Conservation (phyloP, 2,113 vertebrate species). For the Austrofundulus limnaeus region DNA sequence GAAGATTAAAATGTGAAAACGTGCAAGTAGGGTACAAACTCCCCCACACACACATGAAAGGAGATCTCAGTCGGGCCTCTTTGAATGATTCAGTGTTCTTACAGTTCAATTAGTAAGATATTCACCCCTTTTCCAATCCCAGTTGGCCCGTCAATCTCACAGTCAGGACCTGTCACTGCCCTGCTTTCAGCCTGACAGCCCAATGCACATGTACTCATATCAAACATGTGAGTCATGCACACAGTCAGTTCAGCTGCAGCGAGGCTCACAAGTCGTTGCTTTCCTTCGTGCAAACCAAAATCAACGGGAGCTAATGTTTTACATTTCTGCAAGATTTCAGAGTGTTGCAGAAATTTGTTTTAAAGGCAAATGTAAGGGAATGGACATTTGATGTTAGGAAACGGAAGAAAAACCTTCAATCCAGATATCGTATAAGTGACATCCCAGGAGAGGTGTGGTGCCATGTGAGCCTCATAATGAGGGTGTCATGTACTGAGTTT, state of each 20-base stretch:
- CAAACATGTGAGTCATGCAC: slow-evolving; percentile 32
- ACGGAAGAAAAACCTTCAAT: neutral
- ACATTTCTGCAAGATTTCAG: slow-evolving; percentile 4
- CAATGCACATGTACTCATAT: slow-evolving; percentile 29
- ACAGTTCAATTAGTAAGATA: slow-evolving; percentile 71
- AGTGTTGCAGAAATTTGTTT: neutral
- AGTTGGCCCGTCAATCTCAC: slow-evolving; percentile 66
- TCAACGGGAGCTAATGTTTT: neutral
- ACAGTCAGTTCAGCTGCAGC: slow-evolving; percentile 1
- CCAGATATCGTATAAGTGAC: neutral
- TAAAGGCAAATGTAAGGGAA: neutral
- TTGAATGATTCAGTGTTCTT: slow-evolving; percentile 58
- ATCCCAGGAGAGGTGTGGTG: neutral
- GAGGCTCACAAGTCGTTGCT: neutral
- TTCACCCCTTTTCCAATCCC: slow-evolving; percentile 63
- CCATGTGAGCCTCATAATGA: neutral
- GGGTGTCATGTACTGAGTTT: too few species aligned
- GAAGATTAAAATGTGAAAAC: slow-evolving; percentile 24
- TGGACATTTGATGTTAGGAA: neutral
- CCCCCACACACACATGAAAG: slow-evolving; percentile 27
- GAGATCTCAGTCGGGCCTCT: slow-evolving; percentile 23
- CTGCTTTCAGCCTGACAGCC: slow-evolving; percentile 62
- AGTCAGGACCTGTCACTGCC: slow-evolving; percentile 64
- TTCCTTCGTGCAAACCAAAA: neutral
- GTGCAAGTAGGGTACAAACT: neutral